Conservation (phyloP, 2,113 vertebrate species). For the Indicator maculatus region DNA sequence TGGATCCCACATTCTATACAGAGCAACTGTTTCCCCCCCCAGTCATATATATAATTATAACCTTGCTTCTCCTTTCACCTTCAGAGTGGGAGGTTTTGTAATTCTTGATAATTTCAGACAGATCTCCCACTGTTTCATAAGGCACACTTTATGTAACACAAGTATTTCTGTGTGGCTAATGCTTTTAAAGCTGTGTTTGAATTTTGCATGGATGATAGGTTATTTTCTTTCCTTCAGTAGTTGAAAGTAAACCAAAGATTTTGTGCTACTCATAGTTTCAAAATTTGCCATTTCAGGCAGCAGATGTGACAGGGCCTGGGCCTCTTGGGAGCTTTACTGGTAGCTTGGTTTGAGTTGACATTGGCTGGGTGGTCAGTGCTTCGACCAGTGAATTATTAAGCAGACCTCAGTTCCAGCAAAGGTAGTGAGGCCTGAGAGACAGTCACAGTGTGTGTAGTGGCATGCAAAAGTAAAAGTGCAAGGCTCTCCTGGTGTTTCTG, state of each 20-base stretch:
- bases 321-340: neutral
- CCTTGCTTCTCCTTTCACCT: constrained; percentile 64
- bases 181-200: constrained; percentile 12
- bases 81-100: constrained; percentile 68
- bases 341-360: neutral
- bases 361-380: neutral
- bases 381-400: constrained; percentile 17
- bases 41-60: constrained; percentile 69
- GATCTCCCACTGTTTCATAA: constrained; percentile 53
- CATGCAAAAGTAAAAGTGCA: neutral
- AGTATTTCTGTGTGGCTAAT: constrained; percentile 33
- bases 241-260: neutral
- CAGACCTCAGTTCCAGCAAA: neutral
- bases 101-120: constrained; percentile 57
- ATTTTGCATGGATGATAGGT: neutral
- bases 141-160: constrained; percentile 52
- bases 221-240: neutral
- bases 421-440: neutral
- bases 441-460: too few relatives aligned
- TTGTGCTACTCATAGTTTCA: neutral
- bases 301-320: neutral
- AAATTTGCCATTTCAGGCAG: neutral
- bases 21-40: constrained; percentile 53
- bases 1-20: constrained; percentile 27
- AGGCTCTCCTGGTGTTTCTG: neutral